phyloP scores from a whole-genome alignment of 1,140 invertebrate genomes.

The Aphelenchoides besseyi region DNA sequence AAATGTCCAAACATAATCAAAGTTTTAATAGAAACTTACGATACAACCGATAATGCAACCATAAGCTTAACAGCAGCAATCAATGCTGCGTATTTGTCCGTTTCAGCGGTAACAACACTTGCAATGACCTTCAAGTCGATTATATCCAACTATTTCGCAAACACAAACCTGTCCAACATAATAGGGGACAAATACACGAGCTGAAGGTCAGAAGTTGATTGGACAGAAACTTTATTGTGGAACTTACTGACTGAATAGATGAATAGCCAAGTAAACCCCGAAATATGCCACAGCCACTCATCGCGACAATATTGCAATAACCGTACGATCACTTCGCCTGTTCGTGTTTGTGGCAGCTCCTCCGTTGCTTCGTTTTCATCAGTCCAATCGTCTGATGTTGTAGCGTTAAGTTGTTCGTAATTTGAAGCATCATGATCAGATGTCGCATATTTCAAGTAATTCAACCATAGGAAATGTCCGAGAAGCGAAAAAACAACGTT shows the following conservation, averaged over 20 bases:
- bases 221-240: background rate
- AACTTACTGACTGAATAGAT: conserved; percentile 49
- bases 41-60: conserved; percentile 17
- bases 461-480: conserved; percentile 33
- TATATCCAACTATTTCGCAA: background rate
- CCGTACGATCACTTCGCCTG: conserved; percentile 30
- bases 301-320: conserved; percentile 44
- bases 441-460: conserved; percentile 24
- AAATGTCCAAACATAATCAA: conserved; percentile 16
- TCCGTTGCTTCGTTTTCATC: conserved; percentile 30
- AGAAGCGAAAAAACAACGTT: conserved; percentile 35
- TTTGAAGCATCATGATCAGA: conserved; percentile 17
- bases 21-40: background rate
- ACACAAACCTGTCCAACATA: conserved; percentile 46
- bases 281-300: conserved; percentile 52
- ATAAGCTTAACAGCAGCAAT: conserved; percentile 34
- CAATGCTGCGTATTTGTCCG: conserved; percentile 41
- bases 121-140: too few relatives aligned
- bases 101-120: conserved; percentile 26
- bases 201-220: conserved; percentile 28
- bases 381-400: conserved; percentile 11
- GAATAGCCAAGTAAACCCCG: conserved; percentile 52
- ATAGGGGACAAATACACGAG: conserved; percentile 45
- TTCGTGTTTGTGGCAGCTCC: conserved; percentile 9
- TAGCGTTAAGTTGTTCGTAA: background rate